Evolutionary conservation across 2,888 invertebrate species (phyloP), one percentile per base, ranked within the genome.

Genomic region (Opisthograptis luteolata): DNA sequence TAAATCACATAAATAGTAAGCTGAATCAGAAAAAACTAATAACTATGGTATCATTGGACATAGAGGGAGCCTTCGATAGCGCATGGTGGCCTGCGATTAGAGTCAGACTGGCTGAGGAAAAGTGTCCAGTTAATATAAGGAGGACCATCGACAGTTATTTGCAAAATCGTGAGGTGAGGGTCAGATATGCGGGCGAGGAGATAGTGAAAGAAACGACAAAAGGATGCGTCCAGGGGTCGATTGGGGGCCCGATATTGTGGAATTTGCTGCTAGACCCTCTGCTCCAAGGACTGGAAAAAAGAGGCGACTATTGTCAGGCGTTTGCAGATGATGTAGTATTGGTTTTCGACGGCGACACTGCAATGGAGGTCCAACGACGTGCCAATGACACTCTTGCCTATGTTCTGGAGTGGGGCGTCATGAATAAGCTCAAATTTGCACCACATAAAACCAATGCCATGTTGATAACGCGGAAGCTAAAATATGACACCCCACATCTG

Each of bases 1-100:
- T 56, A 3, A 2, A 25, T 3, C 13, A 39, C 5, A 15, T 58
- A 0, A n/a, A 19, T 8, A 4, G 5, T 0, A 37, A 49, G 8
- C 1, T 59, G 1, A 5, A 32, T 2, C 6, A 20, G 5, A 59
- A 50, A 25, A 39, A 51, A 14, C 24, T 60, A 0, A 44, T 52
- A 0, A 27, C 35, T 0, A 0, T 61, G 5, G 30, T 66, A 1
- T 63, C 62, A 1, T 28, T 65, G 25, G 62, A 63, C 28, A 63
- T 20, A 20, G 20, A 20, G 20, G 20, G 61, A 10, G 71, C 69
- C 12, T 72, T 73, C 27, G 70, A 73, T 31, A 61, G 51, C 35
- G 68, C 69, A 0, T 71, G 67, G 69, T 70, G 69, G 68, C 69
- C 67, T 2, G 39, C 42, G 1, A 48, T 66, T 1, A 47, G 19